phyloP scores from a whole-genome alignment of 2,113 vertebrate genomes.

The Dryoscopus gambensis region DNA sequence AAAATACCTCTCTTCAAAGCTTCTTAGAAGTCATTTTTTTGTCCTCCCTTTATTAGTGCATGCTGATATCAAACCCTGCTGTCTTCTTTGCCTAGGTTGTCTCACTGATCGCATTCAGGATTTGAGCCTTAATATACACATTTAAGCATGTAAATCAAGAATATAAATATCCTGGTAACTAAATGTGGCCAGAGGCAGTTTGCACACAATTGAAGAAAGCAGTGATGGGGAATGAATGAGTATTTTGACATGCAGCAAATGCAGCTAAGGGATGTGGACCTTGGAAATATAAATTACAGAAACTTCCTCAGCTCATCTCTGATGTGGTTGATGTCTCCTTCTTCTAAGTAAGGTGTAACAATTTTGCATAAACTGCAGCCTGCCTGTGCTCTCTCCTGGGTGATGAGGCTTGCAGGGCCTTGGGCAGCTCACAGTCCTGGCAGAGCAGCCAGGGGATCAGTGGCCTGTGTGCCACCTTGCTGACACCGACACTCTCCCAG shows the following conservation, averaged over 20 bases:
- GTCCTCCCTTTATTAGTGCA: not conserved
- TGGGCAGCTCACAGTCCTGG: not conserved
- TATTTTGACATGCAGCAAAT: not conserved
- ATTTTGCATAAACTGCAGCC: not conserved
- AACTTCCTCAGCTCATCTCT: not conserved
- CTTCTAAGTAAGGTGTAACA: rapidly evolving
- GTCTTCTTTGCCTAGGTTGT: not conserved
- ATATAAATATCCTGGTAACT: not conserved
- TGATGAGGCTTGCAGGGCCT: not conserved
- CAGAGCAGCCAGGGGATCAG: rapidly evolving
- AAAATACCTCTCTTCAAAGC: not conserved
- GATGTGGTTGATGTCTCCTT: not conserved
- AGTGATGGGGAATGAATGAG: not conserved
- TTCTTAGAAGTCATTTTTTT: not conserved
- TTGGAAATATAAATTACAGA: not conserved
- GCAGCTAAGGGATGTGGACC: not conserved
- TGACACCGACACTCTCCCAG: not conserved
- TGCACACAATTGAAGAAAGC: not conserved
- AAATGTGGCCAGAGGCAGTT: not conserved
- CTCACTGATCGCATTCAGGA: not conserved
- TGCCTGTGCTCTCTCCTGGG: not conserved
- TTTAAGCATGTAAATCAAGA: not conserved
- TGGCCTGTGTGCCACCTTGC: not conserved
- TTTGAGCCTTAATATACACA: not conserved
- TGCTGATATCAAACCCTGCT: not conserved